Base-by-base conservation (phyloP, 2,888 invertebrate genomes). In the Unio pictorum region DNA sequence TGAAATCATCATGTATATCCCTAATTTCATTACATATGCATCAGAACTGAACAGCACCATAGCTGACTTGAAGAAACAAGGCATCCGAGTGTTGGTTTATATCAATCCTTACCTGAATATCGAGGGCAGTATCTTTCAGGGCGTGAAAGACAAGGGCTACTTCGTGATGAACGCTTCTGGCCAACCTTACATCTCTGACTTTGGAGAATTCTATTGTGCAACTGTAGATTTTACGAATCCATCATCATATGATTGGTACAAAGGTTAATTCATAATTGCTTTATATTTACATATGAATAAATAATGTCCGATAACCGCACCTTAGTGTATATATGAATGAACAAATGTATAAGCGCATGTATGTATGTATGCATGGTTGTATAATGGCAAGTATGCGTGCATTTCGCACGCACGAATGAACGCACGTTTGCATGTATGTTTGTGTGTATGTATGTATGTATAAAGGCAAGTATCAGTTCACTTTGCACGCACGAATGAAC, bases 141-240 rank as follows among this genome's bases (percentile, higher is more conserved):
- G 73, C 45, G 87, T 81, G 0, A 81, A 83, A 0, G 59, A 64
- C 17, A 66, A 73, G 1, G 80, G 79, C 1, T 86, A 81, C 70
- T 76, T 88, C 26, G 76, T 87, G 8, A 84, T 81, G 76, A 83
- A 86, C 69, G 66, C 64, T 3, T 67, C 73, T 1, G 80, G 81
- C 4, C 67, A 77, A 6, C 78, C 85, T 0, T 82, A 82, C 61
- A 55, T 84, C 7, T 73, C 74, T 17, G 82, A 87, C 68, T 86
- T 86, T 66, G 84, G 86, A 4, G 85, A 86, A 69, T 86, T 87
- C 66, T 66, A 70, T 59, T 83, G 83, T 71, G 88, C 81, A 1
- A 84, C 82, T 6, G 81, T 88, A 17, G 88, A 88, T 67, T 72
- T 88, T 28, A 87, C 88, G 8, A 84, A 84, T 61, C 83, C 84